Conservation (phyloP, 2,797 vertebrate genomes). For the Ceryle rudis region DNA sequence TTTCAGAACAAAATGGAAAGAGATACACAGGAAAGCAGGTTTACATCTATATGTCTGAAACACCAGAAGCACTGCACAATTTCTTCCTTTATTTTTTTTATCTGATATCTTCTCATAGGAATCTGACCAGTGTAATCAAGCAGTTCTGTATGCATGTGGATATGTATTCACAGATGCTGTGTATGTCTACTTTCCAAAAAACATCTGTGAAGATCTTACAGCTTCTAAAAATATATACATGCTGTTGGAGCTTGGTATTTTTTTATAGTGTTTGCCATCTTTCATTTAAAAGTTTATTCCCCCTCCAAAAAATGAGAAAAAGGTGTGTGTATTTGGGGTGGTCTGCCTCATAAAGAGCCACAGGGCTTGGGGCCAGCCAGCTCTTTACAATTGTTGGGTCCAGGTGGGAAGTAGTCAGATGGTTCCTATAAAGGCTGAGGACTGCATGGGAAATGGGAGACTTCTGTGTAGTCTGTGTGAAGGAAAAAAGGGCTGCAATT, state of each 20-base stretch:
- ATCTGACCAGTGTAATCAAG: neutral
- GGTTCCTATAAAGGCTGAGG: neutral
- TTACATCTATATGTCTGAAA: neutral
- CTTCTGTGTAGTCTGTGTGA: neutral
- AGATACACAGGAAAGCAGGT: neutral
- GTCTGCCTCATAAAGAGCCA: slow-evolving; percentile 18
- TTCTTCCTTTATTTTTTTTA: neutral
- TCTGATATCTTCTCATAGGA: neutral
- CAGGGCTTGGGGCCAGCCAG: neutral
- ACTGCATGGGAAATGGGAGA: neutral
- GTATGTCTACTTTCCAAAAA: neutral
- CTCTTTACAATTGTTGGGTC: slow-evolving; percentile 17
- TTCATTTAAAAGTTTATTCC: neutral
- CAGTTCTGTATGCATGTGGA: neutral
- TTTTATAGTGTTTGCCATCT: neutral
- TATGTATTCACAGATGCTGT: neutral
- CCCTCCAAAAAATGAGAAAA: neutral
- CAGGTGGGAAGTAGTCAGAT: slow-evolving; percentile 43
- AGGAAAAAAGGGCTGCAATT: neutral
- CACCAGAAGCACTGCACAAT: neutral
- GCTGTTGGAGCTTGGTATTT: neutral
- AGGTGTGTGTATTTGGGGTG: neutral
- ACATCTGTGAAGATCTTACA: neutral
- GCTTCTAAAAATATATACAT: neutral
- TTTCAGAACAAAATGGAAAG: neutral